A percentile compares a stretch with the other conserved stretches of the same genome.
These are phyloP conservation scores for Peucedramus taeniatus DNA, from an alignment of 2,113 vertebrate genomes.

Conservation along the genomic window DNA sequence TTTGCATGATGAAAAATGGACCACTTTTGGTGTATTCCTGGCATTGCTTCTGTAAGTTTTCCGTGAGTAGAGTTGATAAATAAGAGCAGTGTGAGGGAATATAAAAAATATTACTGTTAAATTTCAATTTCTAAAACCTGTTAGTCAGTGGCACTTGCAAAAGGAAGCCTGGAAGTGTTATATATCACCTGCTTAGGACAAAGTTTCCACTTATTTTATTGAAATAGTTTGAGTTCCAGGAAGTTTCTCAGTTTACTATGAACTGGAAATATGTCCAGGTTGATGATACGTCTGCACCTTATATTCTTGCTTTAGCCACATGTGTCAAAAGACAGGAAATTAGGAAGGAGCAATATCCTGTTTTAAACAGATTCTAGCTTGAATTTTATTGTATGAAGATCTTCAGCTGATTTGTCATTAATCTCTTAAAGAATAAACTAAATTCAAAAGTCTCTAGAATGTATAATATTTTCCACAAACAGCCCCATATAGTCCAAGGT, in stretches of 20 bases:
- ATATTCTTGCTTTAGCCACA: neutral
- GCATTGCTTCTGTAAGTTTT: neutral
- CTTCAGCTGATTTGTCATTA: neutral
- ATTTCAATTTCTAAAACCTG: neutral
- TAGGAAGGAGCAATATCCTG: neutral
- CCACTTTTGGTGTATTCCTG: neutral
- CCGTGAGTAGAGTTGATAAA: neutral
- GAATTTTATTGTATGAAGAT: neutral
- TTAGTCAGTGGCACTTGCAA: neutral
- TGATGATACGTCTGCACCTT: neutral
- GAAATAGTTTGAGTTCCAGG: neutral
- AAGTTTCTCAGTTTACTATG: neutral
- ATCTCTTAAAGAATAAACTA: neutral
- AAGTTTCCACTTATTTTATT: neutral
- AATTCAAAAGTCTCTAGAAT: neutral
- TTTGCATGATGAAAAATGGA: neutral
- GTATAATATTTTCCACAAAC: neutral
- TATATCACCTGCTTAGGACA: neutral
- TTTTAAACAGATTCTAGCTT: neutral
- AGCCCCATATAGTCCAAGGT: neutral
- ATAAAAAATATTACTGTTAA: neutral
- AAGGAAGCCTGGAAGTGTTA: neutral
- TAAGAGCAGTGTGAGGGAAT: neutral
- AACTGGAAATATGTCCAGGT: neutral
- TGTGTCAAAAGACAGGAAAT: neutral